Percentiles rank a stretch among this genome's conserved stretches.
These are phyloP conservation scores for Sesamia nonagrioides DNA, from an alignment of 1,140 invertebrate genomes.

Conservation along the genomic window DNA sequence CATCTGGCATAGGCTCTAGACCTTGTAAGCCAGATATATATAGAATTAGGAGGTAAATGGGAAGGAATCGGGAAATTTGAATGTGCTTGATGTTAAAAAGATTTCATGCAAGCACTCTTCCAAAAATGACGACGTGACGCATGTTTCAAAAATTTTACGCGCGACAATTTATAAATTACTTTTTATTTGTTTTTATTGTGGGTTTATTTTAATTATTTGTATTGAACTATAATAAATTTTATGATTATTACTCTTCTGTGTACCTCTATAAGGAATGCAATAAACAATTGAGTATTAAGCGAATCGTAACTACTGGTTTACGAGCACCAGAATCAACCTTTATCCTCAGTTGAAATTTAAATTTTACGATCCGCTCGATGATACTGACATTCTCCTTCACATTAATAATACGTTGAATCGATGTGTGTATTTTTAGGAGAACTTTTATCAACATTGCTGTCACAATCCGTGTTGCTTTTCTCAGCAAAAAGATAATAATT, in stretches of 20 bases:
- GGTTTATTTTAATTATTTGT: no score
- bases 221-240: neutral
- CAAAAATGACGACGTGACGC: no score
- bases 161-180: no score
- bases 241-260: neutral
- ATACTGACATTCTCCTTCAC: neutral
- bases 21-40: no score
- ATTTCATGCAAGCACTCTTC: no score
- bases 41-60: no score
- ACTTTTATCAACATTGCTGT: neutral
- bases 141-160: no score
- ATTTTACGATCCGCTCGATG: constrained; percentile 8
- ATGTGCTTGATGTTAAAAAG: no score
- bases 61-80: no score
- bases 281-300: constrained; percentile 7
- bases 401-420: constrained; percentile 15
- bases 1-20: no score
- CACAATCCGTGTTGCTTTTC: neutral
- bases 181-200: no score
- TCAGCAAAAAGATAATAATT: constrained; percentile 4
- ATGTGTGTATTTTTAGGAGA: neutral
- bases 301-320: constrained; percentile 13
- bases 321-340: neutral
- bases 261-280: neutral
- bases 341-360: constrained; percentile 14